Base-by-base conservation (phyloP, 2,113 vertebrate species). In the Echinops telfairi region DNA sequence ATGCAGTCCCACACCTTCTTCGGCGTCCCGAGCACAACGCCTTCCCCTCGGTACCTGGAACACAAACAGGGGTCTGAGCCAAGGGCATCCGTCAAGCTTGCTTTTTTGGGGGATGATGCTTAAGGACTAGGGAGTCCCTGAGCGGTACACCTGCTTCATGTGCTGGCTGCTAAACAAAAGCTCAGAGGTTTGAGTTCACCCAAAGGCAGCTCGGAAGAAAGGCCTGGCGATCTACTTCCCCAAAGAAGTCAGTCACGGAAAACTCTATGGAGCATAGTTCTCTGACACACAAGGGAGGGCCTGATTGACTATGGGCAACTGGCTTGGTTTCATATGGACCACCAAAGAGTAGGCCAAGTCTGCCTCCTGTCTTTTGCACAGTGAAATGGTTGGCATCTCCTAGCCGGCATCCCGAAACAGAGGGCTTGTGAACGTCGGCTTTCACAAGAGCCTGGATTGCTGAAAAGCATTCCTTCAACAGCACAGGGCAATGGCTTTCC, bases 1-100 rank as follows among this genome's bases (percentile, higher is more conserved):
- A 99, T 95, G 68, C 98, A 99, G 62, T 99, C 98, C 99, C 99
- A 99, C 71, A 99, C 99, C 0, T 96, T 91, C 22, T 96, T 96
- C 0, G 97, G 98, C 33, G 98, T 97, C 58, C 97, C 98, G 0
- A 91, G 89, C 77, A 99, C 58, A 2, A 99, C 20, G 6, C 98
- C 99, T 60, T 99, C 99, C 0, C 98, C 99, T 87, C 98, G 98
- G 95, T 99, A 99, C 79, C 99, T 99, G 97, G 31, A 43, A 94
- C 12, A 36, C 58, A 7, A 22, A 83, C 47, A 83, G 9, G 33
- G 82, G 58, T 25, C 15, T 40, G 88, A 79, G 8, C n/a, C 33
- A 20, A 23, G 47, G 8, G 47, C 27, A 9, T 53, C 14, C 25
- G 2, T 70, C 29, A 14, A 15, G 66, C 20, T 0, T 27, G n/a